Conservation (phyloP, 2,113 vertebrate species). For the Anguilla japonica region DNA sequence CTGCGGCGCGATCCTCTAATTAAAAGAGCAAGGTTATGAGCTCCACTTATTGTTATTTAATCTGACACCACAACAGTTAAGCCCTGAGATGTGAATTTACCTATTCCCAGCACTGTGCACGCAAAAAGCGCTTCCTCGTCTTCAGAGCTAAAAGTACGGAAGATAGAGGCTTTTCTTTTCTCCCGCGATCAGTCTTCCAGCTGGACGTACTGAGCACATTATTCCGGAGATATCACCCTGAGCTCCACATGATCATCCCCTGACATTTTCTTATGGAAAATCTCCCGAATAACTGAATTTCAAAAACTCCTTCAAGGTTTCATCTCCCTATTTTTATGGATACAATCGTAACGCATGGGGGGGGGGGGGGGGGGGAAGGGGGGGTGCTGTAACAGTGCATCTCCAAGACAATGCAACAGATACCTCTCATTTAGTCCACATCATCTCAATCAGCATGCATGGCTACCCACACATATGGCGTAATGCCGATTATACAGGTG, state of each 20-base stretch:
- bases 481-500: background rate
- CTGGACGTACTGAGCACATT: background rate
- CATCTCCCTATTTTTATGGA: background rate
- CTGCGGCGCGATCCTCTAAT: constrained; percentile 48
- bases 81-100: constrained; percentile 28
- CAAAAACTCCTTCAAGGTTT: background rate
- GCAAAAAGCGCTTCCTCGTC: background rate
- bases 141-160: background rate
- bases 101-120: constrained; percentile 22
- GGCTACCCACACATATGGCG: background rate
- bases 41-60: constrained; percentile 60
- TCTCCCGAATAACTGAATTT: background rate
- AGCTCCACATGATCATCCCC: background rate
- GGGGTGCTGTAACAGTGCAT: background rate
- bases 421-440: background rate
- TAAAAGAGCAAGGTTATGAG: constrained; percentile 55
- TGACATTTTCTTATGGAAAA: background rate
- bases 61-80: constrained; percentile 47
- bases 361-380: background rate
- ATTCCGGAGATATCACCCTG: background rate
- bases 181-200: background rate
- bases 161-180: background rate
- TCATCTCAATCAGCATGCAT: background rate
- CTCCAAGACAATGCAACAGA: background rate
- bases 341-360: background rate